Conservation (phyloP, 2,797 vertebrate species). For the Gambelia wislizenii region DNA sequence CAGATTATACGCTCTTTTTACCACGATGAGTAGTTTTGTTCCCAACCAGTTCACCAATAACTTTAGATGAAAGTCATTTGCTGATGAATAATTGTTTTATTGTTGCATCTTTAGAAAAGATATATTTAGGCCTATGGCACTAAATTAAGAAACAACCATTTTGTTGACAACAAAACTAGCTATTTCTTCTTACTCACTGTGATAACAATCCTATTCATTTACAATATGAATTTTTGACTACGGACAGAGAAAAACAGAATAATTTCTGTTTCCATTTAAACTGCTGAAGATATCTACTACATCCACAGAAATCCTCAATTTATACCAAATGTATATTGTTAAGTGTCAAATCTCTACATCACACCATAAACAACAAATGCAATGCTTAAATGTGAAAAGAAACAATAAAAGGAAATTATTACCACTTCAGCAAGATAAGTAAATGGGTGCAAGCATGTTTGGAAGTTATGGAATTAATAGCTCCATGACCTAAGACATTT, state of each 20-base stretch:
- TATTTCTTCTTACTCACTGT: neutral
- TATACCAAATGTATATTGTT: neutral
- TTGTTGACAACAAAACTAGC: rapidly evolving
- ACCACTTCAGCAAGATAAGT: conserved; percentile 20
- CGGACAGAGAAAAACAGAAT: neutral
- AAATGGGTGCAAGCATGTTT: neutral
- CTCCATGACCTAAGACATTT: conserved; percentile 37
- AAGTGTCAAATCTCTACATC: neutral
- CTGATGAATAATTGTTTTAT: neutral
- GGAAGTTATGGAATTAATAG: conserved; percentile 19
- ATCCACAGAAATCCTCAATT: neutral
- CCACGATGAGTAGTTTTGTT: neutral
- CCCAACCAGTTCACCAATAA: neutral
- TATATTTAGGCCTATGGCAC: neutral
- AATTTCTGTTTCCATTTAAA: conserved; percentile 13
- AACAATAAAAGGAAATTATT: conserved; percentile 23
- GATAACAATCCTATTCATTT: conserved; percentile 7
- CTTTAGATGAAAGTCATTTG: neutral
- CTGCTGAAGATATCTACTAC: neutral
- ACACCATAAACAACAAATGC: conserved; percentile 6
- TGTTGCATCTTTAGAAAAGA: neutral
- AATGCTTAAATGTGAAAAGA: conserved; percentile 22
- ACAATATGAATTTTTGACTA: neutral
- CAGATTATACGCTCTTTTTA: neutral
- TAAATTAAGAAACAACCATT: neutral